phyloP scores from a whole-genome alignment of 2,113 vertebrate species.

The Serilophus lunatus region DNA sequence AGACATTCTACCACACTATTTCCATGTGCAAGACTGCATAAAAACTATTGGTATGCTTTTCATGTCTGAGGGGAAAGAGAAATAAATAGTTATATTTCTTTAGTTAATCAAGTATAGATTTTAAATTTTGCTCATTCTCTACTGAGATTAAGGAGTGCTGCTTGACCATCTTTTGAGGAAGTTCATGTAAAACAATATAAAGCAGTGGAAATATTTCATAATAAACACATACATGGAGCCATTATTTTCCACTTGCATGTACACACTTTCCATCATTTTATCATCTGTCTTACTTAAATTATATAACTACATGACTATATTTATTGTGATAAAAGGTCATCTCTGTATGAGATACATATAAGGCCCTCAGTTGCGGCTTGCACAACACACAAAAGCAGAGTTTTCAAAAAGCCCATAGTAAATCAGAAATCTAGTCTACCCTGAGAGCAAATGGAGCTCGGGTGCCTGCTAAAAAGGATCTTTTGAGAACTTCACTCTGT shows the following conservation, averaged over 20 bases:
- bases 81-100: not conserved
- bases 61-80: not conserved
- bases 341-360: not conserved
- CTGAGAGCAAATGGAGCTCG: accelerated
- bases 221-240: not conserved
- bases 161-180: not conserved
- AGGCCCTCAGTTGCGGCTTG: not conserved
- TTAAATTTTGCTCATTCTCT: not conserved
- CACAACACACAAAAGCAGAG: not conserved
- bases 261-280: not conserved
- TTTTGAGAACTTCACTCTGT: not conserved
- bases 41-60: not conserved
- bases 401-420: not conserved
- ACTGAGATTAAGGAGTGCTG: not conserved
- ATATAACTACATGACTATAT: too few species aligned
- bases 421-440: not conserved
- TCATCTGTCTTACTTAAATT: not conserved
- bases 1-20: not conserved
- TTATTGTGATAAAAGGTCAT: not conserved
- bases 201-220: not conserved
- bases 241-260: accelerated
- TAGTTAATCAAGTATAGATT: not conserved
- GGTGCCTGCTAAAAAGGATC: not conserved
- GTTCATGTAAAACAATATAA: not conserved
- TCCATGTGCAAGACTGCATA: not conserved